Percentiles rank a stretch among this genome's conserved stretches.
phyloP scores from a whole-genome alignment of 64 coral and sea anemone genomes.

The Dendrophyllia cribrosa region DNA sequence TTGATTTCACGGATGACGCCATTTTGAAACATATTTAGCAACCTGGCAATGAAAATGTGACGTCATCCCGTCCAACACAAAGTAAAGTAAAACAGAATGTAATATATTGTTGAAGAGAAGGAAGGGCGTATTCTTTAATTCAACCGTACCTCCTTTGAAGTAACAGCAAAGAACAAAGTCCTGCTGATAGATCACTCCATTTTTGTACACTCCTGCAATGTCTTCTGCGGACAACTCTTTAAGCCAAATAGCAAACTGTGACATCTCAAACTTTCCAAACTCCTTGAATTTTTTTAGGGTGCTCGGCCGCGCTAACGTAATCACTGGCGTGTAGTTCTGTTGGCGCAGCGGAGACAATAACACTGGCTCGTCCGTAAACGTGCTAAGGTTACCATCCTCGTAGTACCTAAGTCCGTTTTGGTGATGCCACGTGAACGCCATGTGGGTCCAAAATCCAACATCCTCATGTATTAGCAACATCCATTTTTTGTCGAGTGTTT shows the following conservation, averaged over 20 bases:
- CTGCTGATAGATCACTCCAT: constrained; percentile 50
- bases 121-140: background rate
- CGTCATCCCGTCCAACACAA: too few relatives aligned
- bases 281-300: constrained; percentile 14
- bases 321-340: constrained; percentile 76
- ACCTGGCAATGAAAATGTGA: too few relatives aligned
- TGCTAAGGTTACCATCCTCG: constrained; percentile 82
- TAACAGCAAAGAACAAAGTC: constrained; percentile 64
- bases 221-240: constrained; percentile 63
- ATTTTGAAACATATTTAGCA: too few relatives aligned
- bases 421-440: constrained; percentile 60
- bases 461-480: constrained; percentile 44
- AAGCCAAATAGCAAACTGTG: constrained; percentile 90
- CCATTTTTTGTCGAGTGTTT: constrained; percentile 57
- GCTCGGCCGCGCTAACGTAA: constrained; percentile 81
- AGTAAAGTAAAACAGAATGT: too few relatives aligned
- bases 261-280: constrained; percentile 90
- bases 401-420: constrained; percentile 35
- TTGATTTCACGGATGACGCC: too few relatives aligned
- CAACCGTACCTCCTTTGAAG: constrained; percentile 60
- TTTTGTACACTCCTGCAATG: constrained; percentile 51
- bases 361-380: constrained; percentile 49
- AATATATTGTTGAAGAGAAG: too few relatives aligned
- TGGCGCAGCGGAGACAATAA: background rate
- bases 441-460: constrained; percentile 53